A percentile compares a stretch with the other conserved stretches of the same genome.
Conservation (phyloP, 2,888 invertebrate species). For the Agrochola circellaris region DNA sequence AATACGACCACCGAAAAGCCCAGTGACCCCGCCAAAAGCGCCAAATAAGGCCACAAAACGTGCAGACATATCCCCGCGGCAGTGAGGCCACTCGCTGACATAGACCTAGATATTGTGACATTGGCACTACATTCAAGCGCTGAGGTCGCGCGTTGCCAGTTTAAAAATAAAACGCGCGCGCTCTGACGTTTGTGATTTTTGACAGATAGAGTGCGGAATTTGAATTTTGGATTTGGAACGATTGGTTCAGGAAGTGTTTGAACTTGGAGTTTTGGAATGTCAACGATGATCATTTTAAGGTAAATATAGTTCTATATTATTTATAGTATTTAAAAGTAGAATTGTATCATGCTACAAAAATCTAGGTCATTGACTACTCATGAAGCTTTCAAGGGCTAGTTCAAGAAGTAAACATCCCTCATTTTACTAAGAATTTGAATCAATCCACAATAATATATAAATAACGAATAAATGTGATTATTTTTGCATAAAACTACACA, state of each 20-base stretch:
- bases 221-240: slow-evolving; percentile 36
- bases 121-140: slow-evolving; percentile 90
- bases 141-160: slow-evolving; percentile 86
- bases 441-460: neutral
- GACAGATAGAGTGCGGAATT: slow-evolving; percentile 65
- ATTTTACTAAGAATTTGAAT: neutral
- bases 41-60: slow-evolving; percentile 78
- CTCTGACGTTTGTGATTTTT: slow-evolving; percentile 75
- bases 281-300: slow-evolving; percentile 27
- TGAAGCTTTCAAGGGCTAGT: slow-evolving; percentile 9
- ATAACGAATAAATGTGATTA: neutral
- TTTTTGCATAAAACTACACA: neutral
- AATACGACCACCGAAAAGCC: slow-evolving; percentile 67
- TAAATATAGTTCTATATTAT: slow-evolving; percentile 16
- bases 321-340: slow-evolving; percentile 5
- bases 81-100: slow-evolving; percentile 87
- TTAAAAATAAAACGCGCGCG: slow-evolving; percentile 86
- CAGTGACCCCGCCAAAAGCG: slow-evolving; percentile 74
- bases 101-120: slow-evolving; percentile 89
- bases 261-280: slow-evolving; percentile 22
- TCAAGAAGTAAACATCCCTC: neutral
- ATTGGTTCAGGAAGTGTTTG: slow-evolving; percentile 16
- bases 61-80: slow-evolving; percentile 73
- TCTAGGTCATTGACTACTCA: slow-evolving; percentile 23
- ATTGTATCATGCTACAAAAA: slow-evolving; percentile 15